phyloP scores from a whole-genome alignment of 1,140 invertebrate species.

The Coptotermes formosanus region DNA sequence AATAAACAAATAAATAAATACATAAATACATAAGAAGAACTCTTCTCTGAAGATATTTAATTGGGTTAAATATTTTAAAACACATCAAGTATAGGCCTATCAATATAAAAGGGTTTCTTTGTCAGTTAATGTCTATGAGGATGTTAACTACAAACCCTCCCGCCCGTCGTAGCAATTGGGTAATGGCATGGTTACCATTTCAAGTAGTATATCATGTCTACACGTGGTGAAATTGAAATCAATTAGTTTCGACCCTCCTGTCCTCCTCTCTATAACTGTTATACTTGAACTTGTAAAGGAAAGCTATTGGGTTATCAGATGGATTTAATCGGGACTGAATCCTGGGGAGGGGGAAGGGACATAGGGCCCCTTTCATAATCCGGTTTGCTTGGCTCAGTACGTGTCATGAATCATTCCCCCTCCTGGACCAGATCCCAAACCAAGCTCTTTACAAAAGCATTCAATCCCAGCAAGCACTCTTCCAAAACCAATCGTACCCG shows the following conservation, averaged over 20 bases:
- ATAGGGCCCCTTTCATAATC: conserved; percentile 7
- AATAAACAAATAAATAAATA: too few relatives aligned
- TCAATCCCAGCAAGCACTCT: conserved; percentile 25
- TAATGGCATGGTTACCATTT: background rate
- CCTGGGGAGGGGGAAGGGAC: background rate
- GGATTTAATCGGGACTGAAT: conserved; percentile 31
- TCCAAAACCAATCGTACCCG: conserved; percentile 30
- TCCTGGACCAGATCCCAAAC: background rate
- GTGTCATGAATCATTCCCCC: conserved; percentile 30
- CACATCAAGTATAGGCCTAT: background rate
- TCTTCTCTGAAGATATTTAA: too few relatives aligned
- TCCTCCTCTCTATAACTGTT: background rate
- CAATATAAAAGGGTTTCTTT: background rate
- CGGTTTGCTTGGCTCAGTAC: conserved; percentile 25
- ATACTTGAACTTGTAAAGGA: conserved; percentile 6
- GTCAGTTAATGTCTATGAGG: background rate
- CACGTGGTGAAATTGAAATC: conserved; percentile 16
- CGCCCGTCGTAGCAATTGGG: background rate
- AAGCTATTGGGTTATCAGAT: background rate
- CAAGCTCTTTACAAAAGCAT: conserved; percentile 26
- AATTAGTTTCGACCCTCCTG: conserved; percentile 16
- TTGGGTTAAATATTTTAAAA: background rate
- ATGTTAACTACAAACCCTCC: background rate
- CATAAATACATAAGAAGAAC: too few relatives aligned
- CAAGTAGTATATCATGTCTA: background rate